phyloP scores from a whole-genome alignment of 1,140 invertebrate genomes.

The Drosophila guanche region DNA sequence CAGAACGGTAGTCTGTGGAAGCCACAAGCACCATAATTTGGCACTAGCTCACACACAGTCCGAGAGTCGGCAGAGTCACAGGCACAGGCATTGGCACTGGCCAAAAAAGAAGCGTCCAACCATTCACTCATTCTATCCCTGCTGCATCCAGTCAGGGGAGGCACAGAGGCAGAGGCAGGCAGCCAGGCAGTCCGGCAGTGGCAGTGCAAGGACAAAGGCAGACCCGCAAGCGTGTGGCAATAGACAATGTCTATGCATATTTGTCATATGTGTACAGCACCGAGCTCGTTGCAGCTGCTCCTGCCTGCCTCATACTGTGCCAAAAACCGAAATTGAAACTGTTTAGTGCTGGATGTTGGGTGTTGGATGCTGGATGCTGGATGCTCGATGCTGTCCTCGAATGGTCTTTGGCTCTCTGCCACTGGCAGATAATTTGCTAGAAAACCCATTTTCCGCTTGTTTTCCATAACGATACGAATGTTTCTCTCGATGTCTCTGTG shows the following conservation, averaged over 20 bases:
- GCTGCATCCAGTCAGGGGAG: too few relatives aligned
- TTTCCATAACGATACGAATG: constrained; percentile 26
- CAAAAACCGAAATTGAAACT: constrained; percentile 73
- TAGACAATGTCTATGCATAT: constrained; percentile 79
- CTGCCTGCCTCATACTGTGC: constrained; percentile 3
- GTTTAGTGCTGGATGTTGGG: constrained; percentile 57
- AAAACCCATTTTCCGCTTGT: constrained; percentile 79
- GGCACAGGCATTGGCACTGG: background rate
- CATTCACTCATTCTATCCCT: constrained; percentile 44
- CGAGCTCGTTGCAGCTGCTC: constrained; percentile 40
- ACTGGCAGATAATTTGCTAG: constrained; percentile 77
- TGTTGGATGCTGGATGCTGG: constrained; percentile 17
- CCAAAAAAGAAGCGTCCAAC: constrained; percentile 52
- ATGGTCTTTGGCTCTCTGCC: constrained; percentile 23
- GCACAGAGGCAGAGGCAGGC: constrained; percentile 20
- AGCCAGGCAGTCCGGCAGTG: constrained; percentile 12
- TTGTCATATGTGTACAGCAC: constrained; percentile 56
- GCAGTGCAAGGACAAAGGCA: constrained; percentile 41
- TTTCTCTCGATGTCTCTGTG: constrained; percentile 7
- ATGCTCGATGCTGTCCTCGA: constrained; percentile 11
- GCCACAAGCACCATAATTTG: constrained; percentile 53
- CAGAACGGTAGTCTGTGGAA: constrained; percentile 29
- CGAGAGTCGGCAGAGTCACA: too few relatives aligned
- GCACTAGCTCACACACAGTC: constrained; percentile 37
- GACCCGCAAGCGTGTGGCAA: constrained; percentile 65